These are phyloP conservation scores for Rhogogaster chlorosoma DNA, from an alignment of 2,888 invertebrate species.

Conservation along the genomic window DNA sequence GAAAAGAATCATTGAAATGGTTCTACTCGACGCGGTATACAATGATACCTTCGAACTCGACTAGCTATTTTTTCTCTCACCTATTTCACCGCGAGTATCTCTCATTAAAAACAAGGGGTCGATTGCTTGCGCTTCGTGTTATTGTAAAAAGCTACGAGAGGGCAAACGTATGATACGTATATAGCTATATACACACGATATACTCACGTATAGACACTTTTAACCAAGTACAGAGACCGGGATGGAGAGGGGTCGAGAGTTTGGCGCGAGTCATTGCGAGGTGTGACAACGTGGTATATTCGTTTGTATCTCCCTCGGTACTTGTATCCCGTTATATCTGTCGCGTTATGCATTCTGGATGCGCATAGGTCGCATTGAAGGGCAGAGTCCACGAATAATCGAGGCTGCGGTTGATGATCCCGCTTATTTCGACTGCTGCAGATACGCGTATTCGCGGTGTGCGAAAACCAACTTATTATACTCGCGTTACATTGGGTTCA, in stretches of 20 bases:
- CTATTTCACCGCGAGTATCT: slow-evolving; percentile 62
- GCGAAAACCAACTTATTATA: slow-evolving; percentile 29
- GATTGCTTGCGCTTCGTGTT: slow-evolving; percentile 71
- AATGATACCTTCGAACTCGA: slow-evolving; percentile 43
- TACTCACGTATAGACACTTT: not conserved
- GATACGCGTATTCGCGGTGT: not conserved
- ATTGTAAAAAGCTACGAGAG: slow-evolving; percentile 67
- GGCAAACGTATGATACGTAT: slow-evolving; percentile 12
- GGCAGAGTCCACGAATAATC: slow-evolving; percentile 50
- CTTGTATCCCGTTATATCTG: slow-evolving; percentile 38
- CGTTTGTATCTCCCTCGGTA: slow-evolving; percentile 74
- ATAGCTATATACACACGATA: slow-evolving; percentile 5
- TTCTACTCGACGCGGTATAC: not conserved
- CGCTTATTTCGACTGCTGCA: slow-evolving; percentile 42
- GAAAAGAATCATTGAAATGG: not conserved
- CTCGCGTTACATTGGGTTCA: slow-evolving; percentile 22
- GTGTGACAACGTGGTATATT: slow-evolving; percentile 78
- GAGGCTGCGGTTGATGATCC: slow-evolving; percentile 30
- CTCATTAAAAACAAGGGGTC: slow-evolving; percentile 77
- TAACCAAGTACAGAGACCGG: slow-evolving; percentile 31
- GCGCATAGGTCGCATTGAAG: slow-evolving; percentile 32
- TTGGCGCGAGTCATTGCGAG: slow-evolving; percentile 74
- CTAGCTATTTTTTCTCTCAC: slow-evolving; percentile 44
- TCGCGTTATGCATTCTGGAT: slow-evolving; percentile 33
- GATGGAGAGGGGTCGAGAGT: slow-evolving; percentile 35